These are phyloP conservation scores for Sebastes alutus DNA, from an alignment of 2,797 vertebrate genomes.

Conservation along the genomic window DNA sequence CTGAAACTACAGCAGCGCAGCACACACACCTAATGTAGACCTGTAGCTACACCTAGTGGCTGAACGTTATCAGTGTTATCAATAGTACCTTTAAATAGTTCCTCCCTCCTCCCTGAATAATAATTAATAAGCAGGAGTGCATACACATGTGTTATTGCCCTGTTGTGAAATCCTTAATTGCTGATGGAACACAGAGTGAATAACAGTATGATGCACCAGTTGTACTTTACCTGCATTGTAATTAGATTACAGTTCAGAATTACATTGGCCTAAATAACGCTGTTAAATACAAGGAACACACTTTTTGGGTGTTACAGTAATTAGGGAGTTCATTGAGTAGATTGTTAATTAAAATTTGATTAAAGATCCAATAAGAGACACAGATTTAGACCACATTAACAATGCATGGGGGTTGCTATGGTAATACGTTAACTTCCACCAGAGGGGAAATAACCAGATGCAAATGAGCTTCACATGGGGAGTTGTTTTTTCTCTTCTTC, in stretches of 20 bases:
- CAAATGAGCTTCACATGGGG: conserved; percentile 41
- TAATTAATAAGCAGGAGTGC: neutral
- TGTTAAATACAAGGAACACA: conserved; percentile 9
- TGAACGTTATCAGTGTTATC: neutral
- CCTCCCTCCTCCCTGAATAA: neutral
- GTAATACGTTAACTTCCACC: conserved; percentile 53
- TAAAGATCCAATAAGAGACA: conserved; percentile 60
- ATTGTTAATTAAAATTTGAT: conserved; percentile 68
- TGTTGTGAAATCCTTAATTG: neutral
- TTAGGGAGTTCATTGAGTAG: conserved; percentile 45
- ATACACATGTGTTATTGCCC: neutral
- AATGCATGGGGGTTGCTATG: conserved; percentile 61
- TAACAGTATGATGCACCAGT: neutral
- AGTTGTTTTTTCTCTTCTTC: neutral
- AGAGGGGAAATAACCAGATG: conserved; percentile 49
- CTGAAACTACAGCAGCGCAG: no score
- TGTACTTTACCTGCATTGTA: neutral
- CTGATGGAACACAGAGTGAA: neutral
- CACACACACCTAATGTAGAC: no score
- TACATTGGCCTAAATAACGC: neutral
- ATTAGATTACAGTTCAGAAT: conserved; percentile 33
- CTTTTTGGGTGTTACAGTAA: conserved; percentile 31
- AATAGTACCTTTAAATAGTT: neutral
- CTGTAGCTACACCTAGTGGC: no score
- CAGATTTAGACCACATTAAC: conserved; percentile 54